Evolutionary conservation across 2,888 invertebrate species (phyloP), one percentile per base, ranked within the genome.

Genomic region (Heliothis peltigera): DNA sequence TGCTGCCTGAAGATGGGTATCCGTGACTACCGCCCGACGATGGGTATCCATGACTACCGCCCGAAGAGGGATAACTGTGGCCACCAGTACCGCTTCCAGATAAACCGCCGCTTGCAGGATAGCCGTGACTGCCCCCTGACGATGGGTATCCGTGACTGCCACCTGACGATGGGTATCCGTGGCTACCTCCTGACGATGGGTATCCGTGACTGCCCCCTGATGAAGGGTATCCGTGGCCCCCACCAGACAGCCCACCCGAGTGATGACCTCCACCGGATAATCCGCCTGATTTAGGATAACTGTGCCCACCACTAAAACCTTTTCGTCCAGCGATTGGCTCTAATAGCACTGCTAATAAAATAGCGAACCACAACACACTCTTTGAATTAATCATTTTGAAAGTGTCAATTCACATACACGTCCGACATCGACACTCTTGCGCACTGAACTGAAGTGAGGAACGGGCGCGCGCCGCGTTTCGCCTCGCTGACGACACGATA

Each of bases 261-360:
- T 68, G 82, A 62, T 83, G 86, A 59, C 84, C 76, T 58, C 81
- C 81, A 0, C 80, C 80, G 4, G 82, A 80, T 18, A 81, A 73
- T 15, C 87, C 86, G n/a, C 86, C 86, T 1, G 87, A 85, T 61
- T 79, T 81, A 8, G 91, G 89, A 75, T 91, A 88, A 58, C 83
- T 80, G 66, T 87, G 88, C 39, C 84, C 74, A 15, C 87, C 78
- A 68, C 87, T 74, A 42, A 80, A 79, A 46, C 86, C 79, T 58
- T 64, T 83, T 64, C 85, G 83, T 48, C 84, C 82, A 39, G 82
- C 83, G 70, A 80, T 83, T 44, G 85, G 84, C 51, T 84, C 78
- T 58, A 84, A 78, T 25, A 80, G 53, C 44, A 81, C 67, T 1
- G 80, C 78, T 69, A 81, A 82, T 79, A 92, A 60, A 70, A 91